These are phyloP conservation scores for Isichthys henryi DNA, from an alignment of 2,113 vertebrate genomes.

Conservation along the genomic window DNA sequence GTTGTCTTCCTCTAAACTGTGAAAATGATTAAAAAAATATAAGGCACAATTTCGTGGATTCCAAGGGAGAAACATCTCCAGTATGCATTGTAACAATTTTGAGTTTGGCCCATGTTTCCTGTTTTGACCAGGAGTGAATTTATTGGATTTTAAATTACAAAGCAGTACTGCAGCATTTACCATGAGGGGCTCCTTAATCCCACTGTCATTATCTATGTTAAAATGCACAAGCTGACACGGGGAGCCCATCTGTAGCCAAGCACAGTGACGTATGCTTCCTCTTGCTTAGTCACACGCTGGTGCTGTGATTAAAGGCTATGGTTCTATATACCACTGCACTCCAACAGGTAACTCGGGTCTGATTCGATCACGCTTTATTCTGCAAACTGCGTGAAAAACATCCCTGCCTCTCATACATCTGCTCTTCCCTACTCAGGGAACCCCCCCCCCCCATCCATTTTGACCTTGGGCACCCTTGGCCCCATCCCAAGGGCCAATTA, in stretches of 20 bases:
- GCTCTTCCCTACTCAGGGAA: background rate
- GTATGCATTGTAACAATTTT: background rate
- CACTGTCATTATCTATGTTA: background rate
- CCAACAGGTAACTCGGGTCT: background rate
- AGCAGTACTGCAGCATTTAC: background rate
- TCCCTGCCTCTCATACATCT: background rate
- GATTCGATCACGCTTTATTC: background rate
- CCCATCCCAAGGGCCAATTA: constrained; percentile 14
- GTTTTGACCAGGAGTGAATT: background rate
- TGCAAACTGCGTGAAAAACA: background rate
- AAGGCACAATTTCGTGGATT: background rate
- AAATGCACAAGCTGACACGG: background rate
- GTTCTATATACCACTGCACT: background rate
- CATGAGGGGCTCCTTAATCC: background rate
- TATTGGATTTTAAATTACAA: background rate
- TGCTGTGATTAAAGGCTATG: background rate
- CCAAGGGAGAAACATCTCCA: background rate
- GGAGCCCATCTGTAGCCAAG: background rate
- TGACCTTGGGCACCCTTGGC: constrained; percentile 12
- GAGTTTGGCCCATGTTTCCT: background rate
- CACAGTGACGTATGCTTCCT: background rate
- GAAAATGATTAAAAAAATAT: background rate
- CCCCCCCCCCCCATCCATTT: background rate
- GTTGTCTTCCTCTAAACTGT: background rate
- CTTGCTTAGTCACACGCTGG: background rate